Evolutionary conservation across 1,140 invertebrate genomes (phyloP).

Genomic region (Cherax quadricarinatus): DNA sequence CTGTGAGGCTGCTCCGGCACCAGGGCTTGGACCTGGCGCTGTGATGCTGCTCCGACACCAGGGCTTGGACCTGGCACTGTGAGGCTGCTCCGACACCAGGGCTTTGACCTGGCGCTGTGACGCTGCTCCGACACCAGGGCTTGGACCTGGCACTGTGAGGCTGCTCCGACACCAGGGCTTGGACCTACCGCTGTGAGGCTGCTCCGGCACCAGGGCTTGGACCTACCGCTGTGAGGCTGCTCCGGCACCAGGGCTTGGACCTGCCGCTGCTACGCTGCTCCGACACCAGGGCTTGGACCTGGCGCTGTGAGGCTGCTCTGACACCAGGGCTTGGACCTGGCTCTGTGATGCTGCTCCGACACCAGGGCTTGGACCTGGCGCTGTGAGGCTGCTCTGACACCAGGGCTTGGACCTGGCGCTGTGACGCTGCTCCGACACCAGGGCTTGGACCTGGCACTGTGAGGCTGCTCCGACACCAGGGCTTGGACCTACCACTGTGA

Average conservation of each 20-base stretch:
- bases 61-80: neutral
- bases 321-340: neutral
- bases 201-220: too few species aligned
- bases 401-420: neutral
- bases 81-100: too few species aligned
- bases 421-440: too few species aligned
- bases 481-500: neutral
- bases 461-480: too few species aligned
- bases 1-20: neutral
- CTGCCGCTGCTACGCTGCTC: neutral
- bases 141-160: neutral
- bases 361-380: neutral
- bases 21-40: neutral
- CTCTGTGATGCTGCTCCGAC: neutral
- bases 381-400: neutral
- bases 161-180: too few species aligned
- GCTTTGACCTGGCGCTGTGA: neutral
- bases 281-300: neutral
- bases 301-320: neutral
- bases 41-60: too few species aligned
- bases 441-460: neutral
- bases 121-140: too few species aligned
- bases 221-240: neutral
- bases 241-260: too few species aligned
- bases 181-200: neutral